Base-by-base conservation (phyloP, 2,797 vertebrate species). In the Potorous gilbertii region DNA sequence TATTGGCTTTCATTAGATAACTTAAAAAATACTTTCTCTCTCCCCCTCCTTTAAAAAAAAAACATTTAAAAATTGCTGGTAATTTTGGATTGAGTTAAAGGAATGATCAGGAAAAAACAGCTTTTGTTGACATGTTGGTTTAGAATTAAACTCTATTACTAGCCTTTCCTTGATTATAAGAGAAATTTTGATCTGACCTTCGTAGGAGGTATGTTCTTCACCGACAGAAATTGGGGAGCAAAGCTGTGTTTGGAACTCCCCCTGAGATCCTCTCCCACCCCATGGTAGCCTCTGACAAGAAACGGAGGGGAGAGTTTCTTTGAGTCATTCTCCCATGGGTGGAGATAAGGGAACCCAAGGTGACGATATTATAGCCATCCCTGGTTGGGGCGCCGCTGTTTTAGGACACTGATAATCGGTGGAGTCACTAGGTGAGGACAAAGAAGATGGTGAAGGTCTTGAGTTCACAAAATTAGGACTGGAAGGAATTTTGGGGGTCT, bases 171-270 rank as follows among this genome's bases (percentile, higher is more conserved):
- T 46, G 66, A 74, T 21, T 66, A 16, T 16, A 66, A 66, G 14
- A n/a, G 34, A 66, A n/a, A n/a, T 66, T 66, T 66, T 66, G 62
- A 18, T n/a, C 34, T 18, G 90, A 54, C 56, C 55, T 34, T 50
- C 93, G 57, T 92, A 89, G 31, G 11, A 2, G 21, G 52, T n/a
- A n/a, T 5, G 11, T 46, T 54, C 94, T 16, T 9, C 54, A 93
- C n/a, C 81, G 66, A 27, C 1, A 12, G 34, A 0, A 0, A 2
- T 0, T 6, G 27, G 13, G 0, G 56, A 74, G 54, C 21, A 57
- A 5, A 3, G 52, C 46, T 52, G 55, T 12, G 29, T 2, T 24
- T 74, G 54, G 55, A 55, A 0, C 1, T 8, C 0, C 12, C 1
- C 29, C 52, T 4, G 5, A 87, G 55, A 13, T n/a, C 50, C 50